phyloP scores from a whole-genome alignment of 2,113 vertebrate genomes.

The Amblyopsis rosae region DNA sequence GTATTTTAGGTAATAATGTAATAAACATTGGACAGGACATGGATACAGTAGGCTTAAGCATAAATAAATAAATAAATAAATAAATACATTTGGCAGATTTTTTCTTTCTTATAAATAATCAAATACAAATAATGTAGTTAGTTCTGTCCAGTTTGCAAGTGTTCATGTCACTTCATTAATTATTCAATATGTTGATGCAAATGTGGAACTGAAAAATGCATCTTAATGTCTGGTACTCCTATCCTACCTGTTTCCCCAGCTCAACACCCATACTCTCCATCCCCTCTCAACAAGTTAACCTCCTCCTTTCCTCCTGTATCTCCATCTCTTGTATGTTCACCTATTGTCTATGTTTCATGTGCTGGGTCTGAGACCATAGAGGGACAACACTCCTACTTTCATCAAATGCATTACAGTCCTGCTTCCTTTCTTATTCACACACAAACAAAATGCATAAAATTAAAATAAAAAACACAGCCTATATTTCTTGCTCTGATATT shows the following conservation, averaged over 20 bases:
- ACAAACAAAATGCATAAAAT: not conserved
- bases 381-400: not conserved
- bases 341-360: too few species aligned
- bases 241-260: not conserved
- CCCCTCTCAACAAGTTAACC: not conserved
- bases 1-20: too few species aligned
- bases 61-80: not conserved
- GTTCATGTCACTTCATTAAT: conserved; percentile 51
- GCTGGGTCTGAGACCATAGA: not conserved
- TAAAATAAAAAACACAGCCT: not conserved
- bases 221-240: too few species aligned
- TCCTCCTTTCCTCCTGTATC: too few species aligned
- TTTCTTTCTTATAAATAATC: not conserved
- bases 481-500: not conserved
- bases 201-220: conserved; percentile 27
- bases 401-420: not conserved
- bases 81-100: conserved; percentile 8
- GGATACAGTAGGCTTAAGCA: not conserved
- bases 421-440: not conserved
- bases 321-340: too few species aligned
- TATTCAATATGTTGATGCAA: conserved; percentile 53
- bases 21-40: too few species aligned
- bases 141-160: conserved; percentile 35
- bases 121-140: too few species aligned
- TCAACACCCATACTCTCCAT: not conserved